A percentile compares a stretch with the other conserved stretches of the same genome.
Evolutionary conservation across 2,113 vertebrate genomes (phyloP).

Genomic region (Neolamprologus brichardi): DNA sequence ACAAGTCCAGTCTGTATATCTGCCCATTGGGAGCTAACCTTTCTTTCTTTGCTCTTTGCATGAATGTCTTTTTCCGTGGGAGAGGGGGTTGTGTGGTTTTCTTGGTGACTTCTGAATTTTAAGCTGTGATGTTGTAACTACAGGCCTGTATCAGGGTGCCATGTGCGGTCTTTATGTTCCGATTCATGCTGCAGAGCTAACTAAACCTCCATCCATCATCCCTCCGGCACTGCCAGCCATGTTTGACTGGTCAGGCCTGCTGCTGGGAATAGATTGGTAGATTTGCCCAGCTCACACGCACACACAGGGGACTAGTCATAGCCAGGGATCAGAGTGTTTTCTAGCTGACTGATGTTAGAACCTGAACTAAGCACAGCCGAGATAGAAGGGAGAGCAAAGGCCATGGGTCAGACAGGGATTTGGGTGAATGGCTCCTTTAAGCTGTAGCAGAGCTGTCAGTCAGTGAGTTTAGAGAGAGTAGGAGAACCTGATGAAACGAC

Average conservation of each 20-base stretch:
- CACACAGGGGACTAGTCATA: constrained; percentile 32
- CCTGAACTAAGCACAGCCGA: constrained; percentile 16
- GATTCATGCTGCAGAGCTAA: constrained; percentile 37
- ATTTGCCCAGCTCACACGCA: constrained; percentile 47
- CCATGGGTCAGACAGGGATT: constrained; percentile 37
- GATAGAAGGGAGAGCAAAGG: constrained; percentile 5
- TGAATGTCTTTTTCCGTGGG: neutral
- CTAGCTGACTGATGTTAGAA: constrained; percentile 53
- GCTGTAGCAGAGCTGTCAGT: constrained; percentile 31
- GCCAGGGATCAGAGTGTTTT: constrained; percentile 47
- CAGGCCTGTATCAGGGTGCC: neutral
- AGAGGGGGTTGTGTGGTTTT: neutral
- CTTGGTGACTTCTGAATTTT: neutral
- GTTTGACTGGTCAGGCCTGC: constrained; percentile 44
- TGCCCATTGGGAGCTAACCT: neutral
- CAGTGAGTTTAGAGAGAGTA: neutral
- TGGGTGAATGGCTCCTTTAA: constrained; percentile 51
- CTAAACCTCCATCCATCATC: constrained; percentile 59
- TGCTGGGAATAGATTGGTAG: constrained; percentile 48
- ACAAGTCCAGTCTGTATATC: neutral
- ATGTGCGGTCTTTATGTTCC: constrained; percentile 23
- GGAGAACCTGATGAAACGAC: neutral
- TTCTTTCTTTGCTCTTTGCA: neutral
- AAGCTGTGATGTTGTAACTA: neutral
- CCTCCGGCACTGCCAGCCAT: constrained; percentile 42